Percentiles rank a stretch among this genome's conserved stretches.
Conservation (phyloP, 2,888 invertebrate genomes). For the Candidula unifasciata region DNA sequence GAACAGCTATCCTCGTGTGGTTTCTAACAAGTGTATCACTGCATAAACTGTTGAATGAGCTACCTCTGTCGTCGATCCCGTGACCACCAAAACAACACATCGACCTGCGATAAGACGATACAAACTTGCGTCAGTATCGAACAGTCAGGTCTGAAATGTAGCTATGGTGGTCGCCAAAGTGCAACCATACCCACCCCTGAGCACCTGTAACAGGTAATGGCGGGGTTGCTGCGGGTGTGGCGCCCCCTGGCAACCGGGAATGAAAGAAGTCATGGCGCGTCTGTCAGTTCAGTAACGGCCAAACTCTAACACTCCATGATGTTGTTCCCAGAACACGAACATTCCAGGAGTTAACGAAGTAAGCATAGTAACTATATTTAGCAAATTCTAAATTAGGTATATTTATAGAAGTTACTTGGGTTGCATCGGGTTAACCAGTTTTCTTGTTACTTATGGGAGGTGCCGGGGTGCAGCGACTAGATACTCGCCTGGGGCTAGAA, state of each 20-base stretch:
- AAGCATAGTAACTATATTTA: too few relatives aligned
- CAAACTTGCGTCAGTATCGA: not conserved
- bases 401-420: too few relatives aligned
- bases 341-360: conserved; percentile 55
- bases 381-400: too few relatives aligned
- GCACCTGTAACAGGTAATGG: conserved; percentile 51
- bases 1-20: too few relatives aligned
- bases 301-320: conserved; percentile 43
- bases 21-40: too few relatives aligned
- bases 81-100: conserved; percentile 21
- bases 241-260: conserved; percentile 52
- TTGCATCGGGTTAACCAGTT: too few relatives aligned
- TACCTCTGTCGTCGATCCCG: conserved; percentile 22
- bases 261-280: conserved; percentile 31
- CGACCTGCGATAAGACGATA: conserved; percentile 27
- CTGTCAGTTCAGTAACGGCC: conserved; percentile 20
- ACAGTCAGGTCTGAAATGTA: conserved; percentile 16
- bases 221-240: conserved; percentile 54
- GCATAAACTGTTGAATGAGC: not conserved
- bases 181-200: conserved; percentile 54
- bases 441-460: too few relatives aligned
- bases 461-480: too few relatives aligned
- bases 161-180: conserved; percentile 49
- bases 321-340: conserved; percentile 51
- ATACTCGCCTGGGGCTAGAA: too few relatives aligned